Percentiles rank a stretch among this genome's conserved stretches.
Conservation (phyloP, 2,113 vertebrate species). For the Meleagris gallopavo region DNA sequence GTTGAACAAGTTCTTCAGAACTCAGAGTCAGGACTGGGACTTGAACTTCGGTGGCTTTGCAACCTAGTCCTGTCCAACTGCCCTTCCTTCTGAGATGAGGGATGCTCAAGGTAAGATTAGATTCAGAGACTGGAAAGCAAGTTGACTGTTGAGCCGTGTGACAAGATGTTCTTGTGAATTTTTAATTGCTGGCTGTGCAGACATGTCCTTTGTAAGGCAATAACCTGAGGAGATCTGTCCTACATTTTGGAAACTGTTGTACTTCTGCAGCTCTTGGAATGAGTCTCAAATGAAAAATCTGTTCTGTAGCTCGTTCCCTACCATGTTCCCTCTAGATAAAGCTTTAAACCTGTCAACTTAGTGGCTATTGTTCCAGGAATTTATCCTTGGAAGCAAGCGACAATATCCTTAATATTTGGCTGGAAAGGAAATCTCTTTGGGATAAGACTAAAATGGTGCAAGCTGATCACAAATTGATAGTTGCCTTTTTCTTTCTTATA, state of each 20-base stretch:
- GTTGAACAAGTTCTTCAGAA: background rate
- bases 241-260: constrained; percentile 44
- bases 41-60: background rate
- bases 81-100: background rate
- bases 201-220: constrained; percentile 23
- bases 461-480: background rate
- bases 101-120: constrained; percentile 63
- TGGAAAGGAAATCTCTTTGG: background rate
- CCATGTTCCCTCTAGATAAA: constrained; percentile 35
- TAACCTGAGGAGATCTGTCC: constrained; percentile 62
- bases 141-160: background rate
- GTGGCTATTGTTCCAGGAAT: background rate
- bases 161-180: constrained; percentile 69
- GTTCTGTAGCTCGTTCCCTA: background rate
- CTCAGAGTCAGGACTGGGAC: background rate
- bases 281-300: constrained; percentile 51
- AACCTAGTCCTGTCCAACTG: background rate
- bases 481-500: background rate
- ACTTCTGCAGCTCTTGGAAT: constrained; percentile 58
- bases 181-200: constrained; percentile 45
- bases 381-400: background rate
- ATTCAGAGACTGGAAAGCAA: background rate
- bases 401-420: background rate
- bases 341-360: background rate
- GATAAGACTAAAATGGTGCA: background rate